These are phyloP conservation scores for Rhopalosiphum padi DNA, from an alignment of 1,140 invertebrate genomes.

Conservation along the genomic window DNA sequence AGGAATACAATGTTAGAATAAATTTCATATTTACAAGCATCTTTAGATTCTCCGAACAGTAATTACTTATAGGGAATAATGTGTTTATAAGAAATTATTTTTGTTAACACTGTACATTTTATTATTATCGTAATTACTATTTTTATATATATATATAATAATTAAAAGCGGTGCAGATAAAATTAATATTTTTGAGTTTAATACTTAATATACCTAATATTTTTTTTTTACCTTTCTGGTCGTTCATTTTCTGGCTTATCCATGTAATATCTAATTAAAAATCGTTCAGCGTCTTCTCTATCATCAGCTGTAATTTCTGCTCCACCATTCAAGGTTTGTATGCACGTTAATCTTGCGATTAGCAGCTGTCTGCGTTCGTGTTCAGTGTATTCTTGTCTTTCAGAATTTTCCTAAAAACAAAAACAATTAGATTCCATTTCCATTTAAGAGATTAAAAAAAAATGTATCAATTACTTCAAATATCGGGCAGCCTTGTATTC, in stretches of 20 bases:
- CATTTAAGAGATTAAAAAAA: neutral
- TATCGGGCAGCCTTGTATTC: constrained; percentile 72
- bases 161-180: neutral
- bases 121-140: neutral
- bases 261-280: constrained; percentile 91
- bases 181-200: neutral
- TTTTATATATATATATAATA: neutral
- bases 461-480: constrained; percentile 67
- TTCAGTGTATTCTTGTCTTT: constrained; percentile 77
- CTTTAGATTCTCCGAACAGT: no score
- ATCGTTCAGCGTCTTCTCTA: constrained; percentile 89
- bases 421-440: neutral
- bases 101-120: neutral
- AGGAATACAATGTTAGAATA: no score
- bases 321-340: constrained; percentile 86
- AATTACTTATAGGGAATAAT: neutral
- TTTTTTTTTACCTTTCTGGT: constrained; percentile 71
- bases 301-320: constrained; percentile 83
- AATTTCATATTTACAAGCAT: no score
- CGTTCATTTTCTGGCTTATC: constrained; percentile 81
- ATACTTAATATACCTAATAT: neutral
- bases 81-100: no score
- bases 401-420: constrained; percentile 28
- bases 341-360: constrained; percentile 85
- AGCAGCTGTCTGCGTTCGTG: constrained; percentile 85